phyloP scores from a whole-genome alignment of 2,113 vertebrate species.

The Cavia porcellus region DNA sequence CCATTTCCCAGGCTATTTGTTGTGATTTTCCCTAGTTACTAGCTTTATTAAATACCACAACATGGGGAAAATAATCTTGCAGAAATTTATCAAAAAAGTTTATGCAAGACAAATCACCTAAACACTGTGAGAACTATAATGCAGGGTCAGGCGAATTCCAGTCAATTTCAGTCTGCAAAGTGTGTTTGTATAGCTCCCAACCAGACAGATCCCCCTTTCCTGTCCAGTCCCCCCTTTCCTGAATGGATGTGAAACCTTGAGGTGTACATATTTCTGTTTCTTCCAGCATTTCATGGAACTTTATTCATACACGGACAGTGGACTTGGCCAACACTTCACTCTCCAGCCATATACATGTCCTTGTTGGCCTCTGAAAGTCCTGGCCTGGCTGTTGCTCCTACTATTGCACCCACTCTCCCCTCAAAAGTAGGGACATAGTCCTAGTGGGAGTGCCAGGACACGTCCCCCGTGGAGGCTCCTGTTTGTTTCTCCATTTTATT shows the following conservation, averaged over 20 bases:
- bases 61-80: neutral
- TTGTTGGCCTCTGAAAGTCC: neutral
- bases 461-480: neutral
- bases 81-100: constrained; percentile 3
- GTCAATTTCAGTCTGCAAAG: neutral
- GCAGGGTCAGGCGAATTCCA: neutral
- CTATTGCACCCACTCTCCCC: neutral
- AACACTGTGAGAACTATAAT: neutral
- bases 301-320: neutral
- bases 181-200: neutral
- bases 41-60: constrained; percentile 10
- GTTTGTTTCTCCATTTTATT: neutral
- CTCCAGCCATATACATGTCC: neutral
- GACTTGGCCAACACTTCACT: neutral
- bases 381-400: neutral
- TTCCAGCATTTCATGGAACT: neutral
- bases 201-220: neutral
- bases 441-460: neutral
- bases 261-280: neutral
- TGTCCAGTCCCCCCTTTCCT: neutral
- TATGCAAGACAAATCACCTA: neutral
- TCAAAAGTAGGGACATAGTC: neutral
- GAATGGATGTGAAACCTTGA: neutral
- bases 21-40: neutral
- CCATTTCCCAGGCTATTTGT: neutral